Evolutionary conservation across 2,888 invertebrate genomes (phyloP).

Genomic region (Caenorhabditis sp.): DNA sequence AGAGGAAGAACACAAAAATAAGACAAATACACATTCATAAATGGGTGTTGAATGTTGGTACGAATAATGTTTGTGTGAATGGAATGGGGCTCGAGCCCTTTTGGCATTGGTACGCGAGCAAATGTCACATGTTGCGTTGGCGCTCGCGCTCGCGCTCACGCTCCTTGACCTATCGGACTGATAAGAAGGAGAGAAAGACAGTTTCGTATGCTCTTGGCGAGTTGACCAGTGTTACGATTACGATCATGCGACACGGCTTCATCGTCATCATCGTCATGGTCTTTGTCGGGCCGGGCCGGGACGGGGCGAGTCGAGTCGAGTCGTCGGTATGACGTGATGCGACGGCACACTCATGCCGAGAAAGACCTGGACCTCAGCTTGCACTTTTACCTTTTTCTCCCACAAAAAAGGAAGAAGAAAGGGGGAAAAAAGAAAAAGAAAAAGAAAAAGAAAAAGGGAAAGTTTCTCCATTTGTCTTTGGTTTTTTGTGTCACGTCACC

Average conservation of each 20-base stretch:
- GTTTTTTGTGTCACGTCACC: not conserved
- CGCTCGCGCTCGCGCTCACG: too few relatives aligned
- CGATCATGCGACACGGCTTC: conserved; percentile 13
- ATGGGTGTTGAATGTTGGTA: too few relatives aligned
- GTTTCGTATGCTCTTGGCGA: not conserved
- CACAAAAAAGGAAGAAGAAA: conserved; percentile 1
- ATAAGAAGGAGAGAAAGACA: too few relatives aligned
- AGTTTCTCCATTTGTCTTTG: not conserved
- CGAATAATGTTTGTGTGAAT: conserved; percentile 9
- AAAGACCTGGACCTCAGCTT: too few relatives aligned
- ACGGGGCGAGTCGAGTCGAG: too few relatives aligned
- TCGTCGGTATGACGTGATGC: conserved; percentile 1
- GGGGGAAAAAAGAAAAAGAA: not conserved
- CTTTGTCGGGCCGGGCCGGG: not conserved
- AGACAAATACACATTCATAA: conserved; percentile 19
- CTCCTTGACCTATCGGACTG: conserved; percentile 48
- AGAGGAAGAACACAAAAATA: not conserved
- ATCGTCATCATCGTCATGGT: conserved; percentile 30
- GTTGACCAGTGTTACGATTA: conserved; percentile 38
- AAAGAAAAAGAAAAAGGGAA: not conserved
- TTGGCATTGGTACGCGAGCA: conserved; percentile 19
- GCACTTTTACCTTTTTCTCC: too few relatives aligned
- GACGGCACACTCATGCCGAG: not conserved
- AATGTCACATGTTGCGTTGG: conserved; percentile 42
- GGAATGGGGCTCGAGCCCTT: not conserved